phyloP scores from a whole-genome alignment of 2,797 vertebrate genomes.

The Acrossocheilus fasciatus region DNA sequence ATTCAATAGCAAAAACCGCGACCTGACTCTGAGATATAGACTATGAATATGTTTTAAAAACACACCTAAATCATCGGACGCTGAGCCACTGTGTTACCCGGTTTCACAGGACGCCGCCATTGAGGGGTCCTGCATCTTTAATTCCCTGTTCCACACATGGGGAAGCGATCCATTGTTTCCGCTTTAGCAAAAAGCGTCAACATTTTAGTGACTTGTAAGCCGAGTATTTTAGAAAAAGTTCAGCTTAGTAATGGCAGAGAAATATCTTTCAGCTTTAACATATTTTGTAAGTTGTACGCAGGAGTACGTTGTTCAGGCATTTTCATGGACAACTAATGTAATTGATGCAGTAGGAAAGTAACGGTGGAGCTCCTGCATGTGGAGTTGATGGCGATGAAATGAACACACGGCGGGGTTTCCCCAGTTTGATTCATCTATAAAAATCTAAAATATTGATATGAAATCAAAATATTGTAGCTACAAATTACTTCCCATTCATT shows the following conservation, averaged over 20 bases:
- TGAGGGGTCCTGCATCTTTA: slow-evolving; percentile 63
- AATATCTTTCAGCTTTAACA: background rate
- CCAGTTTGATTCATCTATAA: background rate
- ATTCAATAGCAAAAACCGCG: background rate
- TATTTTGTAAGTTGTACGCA: background rate
- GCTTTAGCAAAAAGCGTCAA: background rate
- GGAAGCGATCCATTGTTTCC: background rate
- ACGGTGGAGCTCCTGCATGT: background rate
- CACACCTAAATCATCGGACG: background rate
- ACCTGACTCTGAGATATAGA: background rate
- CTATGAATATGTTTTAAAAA: background rate
- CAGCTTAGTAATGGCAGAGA: background rate
- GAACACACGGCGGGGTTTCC: background rate
- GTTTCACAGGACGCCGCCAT: slow-evolving; percentile 65
- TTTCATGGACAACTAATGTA: slow-evolving; percentile 29
- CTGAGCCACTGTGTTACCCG: slow-evolving; percentile 58
- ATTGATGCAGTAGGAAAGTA: slow-evolving; percentile 8
- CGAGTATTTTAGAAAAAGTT: background rate
- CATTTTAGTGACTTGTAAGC: background rate
- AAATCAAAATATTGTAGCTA: background rate
- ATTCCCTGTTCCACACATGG: background rate
- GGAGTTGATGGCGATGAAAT: background rate
- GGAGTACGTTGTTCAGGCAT: slow-evolving; percentile 50
- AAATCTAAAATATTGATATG: background rate
- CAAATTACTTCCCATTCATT: too few species aligned